Evolutionary conservation across 2,113 vertebrate genomes (phyloP).

Genomic region (Oreochromis tanganicae): DNA sequence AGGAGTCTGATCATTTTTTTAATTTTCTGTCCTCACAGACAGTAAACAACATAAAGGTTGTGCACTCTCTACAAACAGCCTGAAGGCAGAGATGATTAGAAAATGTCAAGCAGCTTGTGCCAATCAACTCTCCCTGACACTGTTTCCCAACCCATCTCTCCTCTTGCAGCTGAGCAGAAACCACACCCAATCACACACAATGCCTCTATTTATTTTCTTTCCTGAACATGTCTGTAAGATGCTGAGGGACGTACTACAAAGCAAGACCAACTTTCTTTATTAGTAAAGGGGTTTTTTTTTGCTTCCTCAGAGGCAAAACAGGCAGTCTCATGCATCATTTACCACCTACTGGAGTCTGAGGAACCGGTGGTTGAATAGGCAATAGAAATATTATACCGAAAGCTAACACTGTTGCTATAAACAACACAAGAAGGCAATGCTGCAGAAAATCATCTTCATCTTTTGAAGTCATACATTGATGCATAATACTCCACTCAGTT

Average conservation of each 20-base stretch:
- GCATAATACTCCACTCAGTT: not conserved
- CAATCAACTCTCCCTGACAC: not conserved
- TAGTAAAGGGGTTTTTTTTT: not conserved
- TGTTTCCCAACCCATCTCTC: not conserved
- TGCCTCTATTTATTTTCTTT: not conserved
- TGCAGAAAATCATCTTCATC: not conserved
- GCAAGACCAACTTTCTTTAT: not conserved
- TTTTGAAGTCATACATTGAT: not conserved
- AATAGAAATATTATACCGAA: not conserved
- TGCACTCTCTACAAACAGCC: not conserved
- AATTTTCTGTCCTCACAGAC: not conserved
- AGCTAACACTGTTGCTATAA: not conserved
- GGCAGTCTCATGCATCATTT: not conserved
- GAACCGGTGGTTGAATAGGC: not conserved
- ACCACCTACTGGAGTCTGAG: not conserved
- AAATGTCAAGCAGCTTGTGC: not conserved
- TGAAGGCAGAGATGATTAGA: not conserved
- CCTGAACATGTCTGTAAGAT: not conserved
- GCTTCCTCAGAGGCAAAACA: accelerated
- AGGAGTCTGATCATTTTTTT: accelerated
- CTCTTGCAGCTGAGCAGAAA: not conserved
- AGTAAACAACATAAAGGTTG: not conserved
- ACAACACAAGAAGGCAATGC: not conserved
- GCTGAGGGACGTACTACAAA: not conserved
- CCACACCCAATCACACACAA: not conserved